phyloP scores from a whole-genome alignment of 2,113 vertebrate genomes.

The Cyprinodon variegatus region DNA sequence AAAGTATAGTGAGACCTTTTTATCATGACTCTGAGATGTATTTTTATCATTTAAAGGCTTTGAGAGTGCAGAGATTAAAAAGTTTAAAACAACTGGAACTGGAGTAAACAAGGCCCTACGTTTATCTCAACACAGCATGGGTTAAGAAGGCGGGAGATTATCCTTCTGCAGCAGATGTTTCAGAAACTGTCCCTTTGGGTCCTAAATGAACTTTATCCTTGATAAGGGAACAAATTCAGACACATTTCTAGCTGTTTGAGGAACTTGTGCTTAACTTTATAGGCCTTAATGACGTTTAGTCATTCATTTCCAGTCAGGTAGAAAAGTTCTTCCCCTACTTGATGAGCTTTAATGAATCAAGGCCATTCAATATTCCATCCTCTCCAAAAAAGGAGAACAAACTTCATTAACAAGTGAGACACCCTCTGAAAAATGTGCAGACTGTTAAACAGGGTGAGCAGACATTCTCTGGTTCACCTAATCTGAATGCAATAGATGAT shows the following conservation, averaged over 20 bases:
- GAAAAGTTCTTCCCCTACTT: not conserved
- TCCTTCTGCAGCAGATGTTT: not conserved
- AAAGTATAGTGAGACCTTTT: too few relatives aligned
- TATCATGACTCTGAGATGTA: too few relatives aligned
- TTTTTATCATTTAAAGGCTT: too few relatives aligned
- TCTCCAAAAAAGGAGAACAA: constrained; percentile 39
- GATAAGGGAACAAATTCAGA: too few relatives aligned
- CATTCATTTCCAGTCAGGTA: constrained; percentile 12
- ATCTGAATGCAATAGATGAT: constrained; percentile 9
- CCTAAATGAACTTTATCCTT: too few relatives aligned
- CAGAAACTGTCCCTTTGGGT: too few relatives aligned
- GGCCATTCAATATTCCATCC: not conserved
- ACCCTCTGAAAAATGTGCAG: constrained; percentile 24
- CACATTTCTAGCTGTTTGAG: not conserved
- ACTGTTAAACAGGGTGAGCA: not conserved
- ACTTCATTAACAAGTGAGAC: constrained; percentile 43
- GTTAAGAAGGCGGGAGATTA: not conserved
- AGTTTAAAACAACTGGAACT: too few relatives aligned
- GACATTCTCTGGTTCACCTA: constrained; percentile 1
- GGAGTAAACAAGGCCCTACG: too few relatives aligned
- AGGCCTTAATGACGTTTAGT: constrained; percentile 5
- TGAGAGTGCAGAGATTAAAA: too few relatives aligned
- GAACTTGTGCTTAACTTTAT: constrained; percentile 9
- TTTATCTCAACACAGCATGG: not conserved
- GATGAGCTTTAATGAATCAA: constrained; percentile 23